A percentile compares a stretch with the other conserved stretches of the same genome.
Evolutionary conservation across 2,113 vertebrate species (phyloP).

Genomic region (Pelecanoides urinatrix): DNA sequence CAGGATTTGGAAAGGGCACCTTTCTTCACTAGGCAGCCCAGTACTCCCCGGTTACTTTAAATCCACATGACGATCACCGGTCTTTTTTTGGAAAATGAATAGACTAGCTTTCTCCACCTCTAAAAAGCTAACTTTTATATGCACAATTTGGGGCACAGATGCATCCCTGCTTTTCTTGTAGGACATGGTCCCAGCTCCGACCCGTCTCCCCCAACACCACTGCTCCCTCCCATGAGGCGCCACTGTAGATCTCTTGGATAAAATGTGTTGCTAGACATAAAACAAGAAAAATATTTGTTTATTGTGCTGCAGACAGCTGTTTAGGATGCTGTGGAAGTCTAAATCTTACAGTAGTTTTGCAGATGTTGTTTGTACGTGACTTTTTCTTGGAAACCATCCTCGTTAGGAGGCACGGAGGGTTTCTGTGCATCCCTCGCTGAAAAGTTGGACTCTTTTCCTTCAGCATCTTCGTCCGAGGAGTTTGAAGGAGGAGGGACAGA

Average conservation of each 20-base stretch:
- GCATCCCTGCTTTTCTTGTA: neutral
- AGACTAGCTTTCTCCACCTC: neutral
- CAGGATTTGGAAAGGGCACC: neutral
- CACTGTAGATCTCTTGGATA: neutral
- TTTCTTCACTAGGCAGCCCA: neutral
- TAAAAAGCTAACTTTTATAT: neutral
- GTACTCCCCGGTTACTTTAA: neutral
- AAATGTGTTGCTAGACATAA: neutral
- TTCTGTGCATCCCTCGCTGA: neutral
- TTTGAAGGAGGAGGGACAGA: neutral
- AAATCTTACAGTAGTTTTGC: neutral
- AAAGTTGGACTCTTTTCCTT: neutral
- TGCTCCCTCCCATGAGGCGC: neutral
- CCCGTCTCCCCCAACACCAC: neutral
- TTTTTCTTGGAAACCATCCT: neutral
- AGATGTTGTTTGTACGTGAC: neutral
- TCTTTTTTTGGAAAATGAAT: neutral
- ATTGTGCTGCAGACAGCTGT: neutral
- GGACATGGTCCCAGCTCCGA: neutral
- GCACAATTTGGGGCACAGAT: neutral
- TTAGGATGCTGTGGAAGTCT: neutral
- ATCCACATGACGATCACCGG: rapidly evolving
- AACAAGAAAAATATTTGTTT: constrained; percentile 30
- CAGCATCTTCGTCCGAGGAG: neutral
- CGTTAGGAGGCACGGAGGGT: neutral